Base-by-base conservation (phyloP, 37 sponge, comb jelly and placozoan species). In the Axinella damicornis region DNA sequence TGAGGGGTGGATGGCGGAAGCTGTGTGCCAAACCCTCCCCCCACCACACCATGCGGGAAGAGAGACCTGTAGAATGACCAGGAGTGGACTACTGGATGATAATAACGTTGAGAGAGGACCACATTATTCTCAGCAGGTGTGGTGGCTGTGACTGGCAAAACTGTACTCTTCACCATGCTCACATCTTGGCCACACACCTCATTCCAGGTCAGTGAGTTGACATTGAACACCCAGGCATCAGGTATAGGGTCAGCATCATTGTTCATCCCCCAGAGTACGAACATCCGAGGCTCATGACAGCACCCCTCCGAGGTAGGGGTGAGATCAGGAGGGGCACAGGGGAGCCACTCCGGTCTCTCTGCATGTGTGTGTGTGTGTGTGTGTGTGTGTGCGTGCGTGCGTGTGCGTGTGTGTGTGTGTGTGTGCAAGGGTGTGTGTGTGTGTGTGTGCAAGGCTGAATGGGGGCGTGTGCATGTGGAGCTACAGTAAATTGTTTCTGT, bases 201-300 rank as follows among this genome's bases (percentile, higher is more conserved):
- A 25, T 84, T 38, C 94, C 94, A 93, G 0, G 60, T 78, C 56
- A 88, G 28, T 31, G 77, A 35, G 22, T 81, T 59, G 19, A 89
- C 72, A 64, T 89, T 65, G 32, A 88, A 56, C 20, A 79, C 21
- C 89, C 90, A 93, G 2, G 73, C 79, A 38, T 93, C 87, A 21
- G 22, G 17, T 6, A 88, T 11, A 6, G 83, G 86, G n/a, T 82
- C 79, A 46, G 55, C 79, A 53, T 85, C 68, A 39, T 76, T 62
- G 64, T 84, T 67, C 89, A 88, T 92, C 25, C 93, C 93, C 85
- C 85, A 88, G 61, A 92, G 59, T 17, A 88, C 85, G 6, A 92
- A 52, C 53, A 92, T 65, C 78, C 73, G 57, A 0, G 80, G 85
- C 0, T 74, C 78, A 0, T 34, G 22, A 39, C 20, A 28, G 21